phyloP scores from a whole-genome alignment of 2,113 vertebrate species.

The Phoxinus phoxinus region DNA sequence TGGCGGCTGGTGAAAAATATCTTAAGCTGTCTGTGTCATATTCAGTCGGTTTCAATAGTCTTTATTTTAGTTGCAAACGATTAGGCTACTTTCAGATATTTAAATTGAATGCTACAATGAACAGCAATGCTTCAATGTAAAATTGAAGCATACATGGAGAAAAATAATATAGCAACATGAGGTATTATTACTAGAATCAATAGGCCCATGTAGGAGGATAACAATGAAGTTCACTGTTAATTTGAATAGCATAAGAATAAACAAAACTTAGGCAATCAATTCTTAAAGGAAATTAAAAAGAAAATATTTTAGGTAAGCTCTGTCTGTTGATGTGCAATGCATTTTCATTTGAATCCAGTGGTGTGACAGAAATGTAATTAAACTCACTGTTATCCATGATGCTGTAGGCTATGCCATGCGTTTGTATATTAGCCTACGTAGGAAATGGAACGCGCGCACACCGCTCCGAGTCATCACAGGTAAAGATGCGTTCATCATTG shows the following conservation, averaged over 20 bases:
- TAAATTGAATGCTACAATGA: neutral
- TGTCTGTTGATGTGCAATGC: neutral
- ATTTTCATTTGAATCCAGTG: neutral
- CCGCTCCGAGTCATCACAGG: constrained; percentile 19
- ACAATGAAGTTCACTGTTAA: neutral
- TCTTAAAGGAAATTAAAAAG: neutral
- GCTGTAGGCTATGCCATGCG: neutral
- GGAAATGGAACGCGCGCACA: constrained; percentile 6
- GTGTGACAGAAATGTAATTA: neutral
- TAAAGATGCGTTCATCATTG: constrained; percentile 41
- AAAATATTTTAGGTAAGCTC: neutral
- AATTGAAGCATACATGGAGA: neutral
- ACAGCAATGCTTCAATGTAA: neutral
- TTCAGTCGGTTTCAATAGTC: no score
- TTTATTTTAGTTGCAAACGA: neutral
- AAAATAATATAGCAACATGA: neutral
- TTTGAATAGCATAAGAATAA: neutral
- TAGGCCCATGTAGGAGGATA: neutral
- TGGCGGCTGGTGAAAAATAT: no score
- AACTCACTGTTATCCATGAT: neutral
- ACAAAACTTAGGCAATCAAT: neutral
- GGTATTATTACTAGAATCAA: neutral
- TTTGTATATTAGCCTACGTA: neutral
- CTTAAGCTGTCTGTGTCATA: no score
- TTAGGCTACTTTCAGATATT: neutral